phyloP scores from a whole-genome alignment of 2,797 vertebrate genomes.

The Sebastiscus tertius region DNA sequence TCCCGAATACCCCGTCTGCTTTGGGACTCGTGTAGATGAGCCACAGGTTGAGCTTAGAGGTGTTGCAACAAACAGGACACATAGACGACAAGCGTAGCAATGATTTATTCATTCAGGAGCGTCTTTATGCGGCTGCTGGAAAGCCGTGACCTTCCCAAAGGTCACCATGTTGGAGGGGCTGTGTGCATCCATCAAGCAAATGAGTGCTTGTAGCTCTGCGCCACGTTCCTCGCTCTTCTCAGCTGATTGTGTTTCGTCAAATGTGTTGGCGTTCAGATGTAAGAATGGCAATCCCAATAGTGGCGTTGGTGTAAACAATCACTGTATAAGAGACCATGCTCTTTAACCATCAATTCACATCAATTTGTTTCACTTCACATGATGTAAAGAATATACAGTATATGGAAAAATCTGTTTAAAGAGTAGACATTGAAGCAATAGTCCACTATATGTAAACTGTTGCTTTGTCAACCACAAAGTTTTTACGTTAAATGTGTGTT shows the following conservation, averaged over 20 bases:
- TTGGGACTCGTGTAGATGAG: slow-evolving; percentile 16
- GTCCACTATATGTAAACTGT: not conserved
- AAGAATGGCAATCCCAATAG: not conserved
- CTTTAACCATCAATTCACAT: not conserved
- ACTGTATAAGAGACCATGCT: not conserved
- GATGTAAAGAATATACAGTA: not conserved
- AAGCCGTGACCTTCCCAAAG: slow-evolving; percentile 72
- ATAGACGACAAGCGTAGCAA: slow-evolving; percentile 6
- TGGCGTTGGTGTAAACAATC: not conserved
- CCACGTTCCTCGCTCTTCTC: not conserved
- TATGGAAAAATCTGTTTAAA: not conserved
- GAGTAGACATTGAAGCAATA: not conserved
- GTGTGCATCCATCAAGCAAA: slow-evolving; percentile 48
- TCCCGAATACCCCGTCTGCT: slow-evolving; percentile 4
- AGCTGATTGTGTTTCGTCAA: not conserved
- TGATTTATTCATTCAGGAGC: slow-evolving; percentile 33
- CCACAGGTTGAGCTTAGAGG: slow-evolving; percentile 56
- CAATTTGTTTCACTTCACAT: not conserved
- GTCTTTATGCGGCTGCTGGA: slow-evolving; percentile 29
- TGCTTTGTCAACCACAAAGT: not conserved
- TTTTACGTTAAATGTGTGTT: not conserved
- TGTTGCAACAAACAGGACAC: slow-evolving; percentile 15
- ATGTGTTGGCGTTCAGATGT: slow-evolving; percentile 5
- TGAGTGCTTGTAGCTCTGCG: slow-evolving; percentile 8
- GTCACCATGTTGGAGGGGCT: slow-evolving; percentile 53